These are phyloP conservation scores for Antennarius striatus DNA, from an alignment of 2,113 vertebrate genomes.

Conservation along the genomic window DNA sequence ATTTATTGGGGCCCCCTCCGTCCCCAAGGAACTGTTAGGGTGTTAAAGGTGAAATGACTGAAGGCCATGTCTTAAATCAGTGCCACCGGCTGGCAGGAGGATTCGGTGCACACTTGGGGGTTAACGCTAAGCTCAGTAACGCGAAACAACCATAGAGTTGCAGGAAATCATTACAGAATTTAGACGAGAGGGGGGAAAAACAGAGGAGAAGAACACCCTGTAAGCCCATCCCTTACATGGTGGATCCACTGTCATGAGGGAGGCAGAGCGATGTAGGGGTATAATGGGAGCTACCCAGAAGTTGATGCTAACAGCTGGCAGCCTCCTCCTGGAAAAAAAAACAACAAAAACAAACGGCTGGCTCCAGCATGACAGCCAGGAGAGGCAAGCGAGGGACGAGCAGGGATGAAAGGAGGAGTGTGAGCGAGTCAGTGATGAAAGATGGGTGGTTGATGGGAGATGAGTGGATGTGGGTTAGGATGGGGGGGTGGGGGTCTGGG, in stretches of 20 bases:
- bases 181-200: constrained; percentile 11
- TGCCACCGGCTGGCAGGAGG: constrained; percentile 43
- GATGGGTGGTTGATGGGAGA: constrained; percentile 60
- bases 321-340: constrained; percentile 13
- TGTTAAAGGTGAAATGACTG: constrained; percentile 49
- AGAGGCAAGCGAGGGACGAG: constrained; percentile 44
- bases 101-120: constrained; percentile 37
- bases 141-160: constrained; percentile 57
- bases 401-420: constrained; percentile 62
- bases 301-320: constrained; percentile 57
- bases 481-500: background rate
- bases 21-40: constrained; percentile 15
- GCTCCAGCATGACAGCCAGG: constrained; percentile 47
- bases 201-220: background rate
- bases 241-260: constrained; percentile 30
- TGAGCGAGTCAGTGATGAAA: constrained; percentile 61
- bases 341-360: constrained; percentile 28
- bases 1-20: constrained; percentile 5
- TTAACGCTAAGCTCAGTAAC: constrained; percentile 32
- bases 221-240: constrained; percentile 3
- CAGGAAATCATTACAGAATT: constrained; percentile 49
- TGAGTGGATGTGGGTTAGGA: constrained; percentile 38
- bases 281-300: constrained; percentile 24
- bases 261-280: constrained; percentile 11
- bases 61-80: constrained; percentile 43